phyloP scores from a whole-genome alignment of 2,888 invertebrate genomes.

The Hydraecia micacea region DNA sequence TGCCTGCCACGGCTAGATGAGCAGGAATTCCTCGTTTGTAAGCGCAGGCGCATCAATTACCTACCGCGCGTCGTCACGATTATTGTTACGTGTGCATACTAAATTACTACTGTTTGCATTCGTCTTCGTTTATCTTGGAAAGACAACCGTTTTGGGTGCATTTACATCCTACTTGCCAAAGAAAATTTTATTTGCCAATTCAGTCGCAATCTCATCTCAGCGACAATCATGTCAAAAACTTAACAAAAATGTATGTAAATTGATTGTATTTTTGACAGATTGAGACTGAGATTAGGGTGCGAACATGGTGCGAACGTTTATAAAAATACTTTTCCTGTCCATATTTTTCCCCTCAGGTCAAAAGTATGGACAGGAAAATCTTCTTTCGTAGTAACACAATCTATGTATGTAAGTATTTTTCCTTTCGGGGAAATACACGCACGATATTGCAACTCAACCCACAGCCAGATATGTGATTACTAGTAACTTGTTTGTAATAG shows the following conservation, averaged over 20 bases:
- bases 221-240: not conserved
- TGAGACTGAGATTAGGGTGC: not conserved
- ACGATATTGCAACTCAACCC: not conserved
- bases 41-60: constrained; percentile 60
- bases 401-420: not conserved
- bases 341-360: not conserved
- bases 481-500: not conserved
- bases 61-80: constrained; percentile 56
- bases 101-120: constrained; percentile 52
- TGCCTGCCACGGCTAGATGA: constrained; percentile 63
- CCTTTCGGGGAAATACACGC: not conserved
- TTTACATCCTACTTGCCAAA: not conserved
- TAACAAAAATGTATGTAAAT: not conserved
- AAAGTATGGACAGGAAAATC: not conserved
- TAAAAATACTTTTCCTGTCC: not conserved
- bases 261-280: not conserved
- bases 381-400: not conserved
- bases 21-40: constrained; percentile 75
- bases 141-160: constrained; percentile 5
- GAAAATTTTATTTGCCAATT: too few species aligned
- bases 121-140: constrained; percentile 10
- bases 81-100: constrained; percentile 50
- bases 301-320: not conserved
- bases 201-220: not conserved
- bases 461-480: not conserved